Percentiles rank a stretch among this genome's conserved stretches.
Evolutionary conservation across 2,797 vertebrate species (phyloP).

Genomic region (Eupleurogrammus muticus): DNA sequence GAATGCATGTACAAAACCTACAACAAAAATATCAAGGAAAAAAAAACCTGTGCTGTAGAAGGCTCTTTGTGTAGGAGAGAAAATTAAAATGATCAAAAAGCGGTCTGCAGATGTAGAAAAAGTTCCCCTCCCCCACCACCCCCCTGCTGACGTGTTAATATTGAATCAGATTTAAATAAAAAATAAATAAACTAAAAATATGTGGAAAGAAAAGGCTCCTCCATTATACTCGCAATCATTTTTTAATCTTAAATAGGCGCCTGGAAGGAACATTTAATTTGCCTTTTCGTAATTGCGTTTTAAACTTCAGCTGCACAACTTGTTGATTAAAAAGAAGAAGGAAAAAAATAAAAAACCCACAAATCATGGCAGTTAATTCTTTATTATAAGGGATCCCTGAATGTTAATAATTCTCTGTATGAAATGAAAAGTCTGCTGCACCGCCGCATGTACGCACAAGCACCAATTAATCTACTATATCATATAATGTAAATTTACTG

Average conservation of each 20-base stretch:
- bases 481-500: background rate
- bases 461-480: background rate
- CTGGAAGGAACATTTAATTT: conserved; percentile 78
- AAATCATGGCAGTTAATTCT: conserved; percentile 58
- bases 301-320: conserved; percentile 62
- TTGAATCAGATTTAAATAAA: conserved; percentile 68
- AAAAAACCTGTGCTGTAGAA: background rate
- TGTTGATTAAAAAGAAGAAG: conserved; percentile 66
- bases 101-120: conserved; percentile 22
- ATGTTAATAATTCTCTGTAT: conserved; percentile 51
- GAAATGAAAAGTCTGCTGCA: background rate
- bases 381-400: conserved; percentile 60
- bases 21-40: no score
- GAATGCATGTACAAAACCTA: conserved; percentile 5
- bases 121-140: background rate
- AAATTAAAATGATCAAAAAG: conserved; percentile 55
- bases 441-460: background rate
- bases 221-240: conserved; percentile 61
- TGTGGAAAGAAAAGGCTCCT: conserved; percentile 52
- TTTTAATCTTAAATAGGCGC: conserved; percentile 65
- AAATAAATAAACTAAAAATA: conserved; percentile 33
- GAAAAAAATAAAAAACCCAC: conserved; percentile 48
- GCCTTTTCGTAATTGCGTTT: conserved; percentile 73
- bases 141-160: conserved; percentile 47
- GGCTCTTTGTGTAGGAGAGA: conserved; percentile 10